Evolutionary conservation across 2,113 vertebrate species (phyloP).

Genomic region (Aythya baeri): DNA sequence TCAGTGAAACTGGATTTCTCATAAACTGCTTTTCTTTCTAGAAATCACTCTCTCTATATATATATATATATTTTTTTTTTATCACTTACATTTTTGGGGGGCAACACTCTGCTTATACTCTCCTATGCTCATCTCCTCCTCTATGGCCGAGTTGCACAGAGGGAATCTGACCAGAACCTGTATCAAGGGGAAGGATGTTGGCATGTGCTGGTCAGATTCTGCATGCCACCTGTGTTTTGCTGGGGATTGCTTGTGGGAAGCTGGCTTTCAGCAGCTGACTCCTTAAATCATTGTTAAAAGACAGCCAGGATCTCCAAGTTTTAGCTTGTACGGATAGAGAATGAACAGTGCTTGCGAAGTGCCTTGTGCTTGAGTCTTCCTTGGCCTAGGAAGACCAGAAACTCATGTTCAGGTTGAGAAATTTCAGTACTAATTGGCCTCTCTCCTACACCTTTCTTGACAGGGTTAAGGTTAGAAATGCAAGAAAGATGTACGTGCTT

Average conservation of each 20-base stretch:
- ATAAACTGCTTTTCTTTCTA: background rate
- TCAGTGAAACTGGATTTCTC: background rate
- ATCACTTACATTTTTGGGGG: fast-evolving
- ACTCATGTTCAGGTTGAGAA: background rate
- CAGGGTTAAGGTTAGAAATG: background rate
- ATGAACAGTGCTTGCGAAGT: fast-evolving
- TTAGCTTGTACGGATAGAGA: background rate
- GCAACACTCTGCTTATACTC: background rate
- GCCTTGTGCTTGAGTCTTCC: background rate
- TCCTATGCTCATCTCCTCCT: fast-evolving
- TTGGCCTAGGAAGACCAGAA: background rate
- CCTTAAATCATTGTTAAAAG: background rate
- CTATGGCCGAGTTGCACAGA: background rate
- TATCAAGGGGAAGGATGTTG: fast-evolving
- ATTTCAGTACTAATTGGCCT: background rate
- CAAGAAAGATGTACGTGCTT: background rate
- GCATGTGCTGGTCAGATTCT: background rate
- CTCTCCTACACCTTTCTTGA: background rate
- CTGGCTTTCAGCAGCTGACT: background rate
- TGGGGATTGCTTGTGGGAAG: background rate
- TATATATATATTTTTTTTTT: background rate
- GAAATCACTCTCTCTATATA: background rate
- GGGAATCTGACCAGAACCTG: background rate
- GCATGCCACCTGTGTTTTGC: fast-evolving
- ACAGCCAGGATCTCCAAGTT: background rate